Evolutionary conservation across 2,888 invertebrate genomes (phyloP).

Genomic region (Bombyx huttoni): DNA sequence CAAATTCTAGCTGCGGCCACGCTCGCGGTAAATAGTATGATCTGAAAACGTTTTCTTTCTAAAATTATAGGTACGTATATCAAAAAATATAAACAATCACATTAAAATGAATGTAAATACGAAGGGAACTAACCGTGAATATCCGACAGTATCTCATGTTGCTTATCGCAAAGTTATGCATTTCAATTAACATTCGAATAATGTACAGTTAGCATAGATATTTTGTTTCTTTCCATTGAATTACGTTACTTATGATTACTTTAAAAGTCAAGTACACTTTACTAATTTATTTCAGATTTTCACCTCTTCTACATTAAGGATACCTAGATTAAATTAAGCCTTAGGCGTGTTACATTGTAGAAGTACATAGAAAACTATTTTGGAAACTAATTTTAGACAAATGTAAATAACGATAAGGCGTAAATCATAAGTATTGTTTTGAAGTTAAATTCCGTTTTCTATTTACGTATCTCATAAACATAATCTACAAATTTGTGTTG

Average conservation of each 20-base stretch:
- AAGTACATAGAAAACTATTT: no score
- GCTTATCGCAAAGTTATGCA: slow-evolving; percentile 28
- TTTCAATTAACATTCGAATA: slow-evolving; percentile 28
- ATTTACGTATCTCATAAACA: no score
- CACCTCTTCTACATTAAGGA: slow-evolving; percentile 24
- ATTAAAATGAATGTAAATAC: neutral
- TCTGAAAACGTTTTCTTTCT: slow-evolving; percentile 15
- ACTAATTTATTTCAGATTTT: slow-evolving; percentile 24
- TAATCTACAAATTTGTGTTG: no score
- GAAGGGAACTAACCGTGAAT: slow-evolving; percentile 29
- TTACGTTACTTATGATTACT: slow-evolving; percentile 21
- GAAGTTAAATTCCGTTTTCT: no score
- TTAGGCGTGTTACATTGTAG: no score
- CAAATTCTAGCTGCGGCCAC: slow-evolving; percentile 12
- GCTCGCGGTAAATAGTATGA: slow-evolving; percentile 13
- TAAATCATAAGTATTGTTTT: no score
- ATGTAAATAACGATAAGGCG: no score
- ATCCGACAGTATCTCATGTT: slow-evolving; percentile 24
- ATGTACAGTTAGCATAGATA: slow-evolving; percentile 14
- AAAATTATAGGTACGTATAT: neutral
- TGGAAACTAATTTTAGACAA: no score
- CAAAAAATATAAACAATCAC: neutral
- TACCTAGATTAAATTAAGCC: slow-evolving; percentile 14
- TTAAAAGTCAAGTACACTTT: slow-evolving; percentile 20
- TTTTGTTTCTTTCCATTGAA: neutral